Conservation (phyloP, 2,888 invertebrate genomes). For the Conchocele bisecta region DNA sequence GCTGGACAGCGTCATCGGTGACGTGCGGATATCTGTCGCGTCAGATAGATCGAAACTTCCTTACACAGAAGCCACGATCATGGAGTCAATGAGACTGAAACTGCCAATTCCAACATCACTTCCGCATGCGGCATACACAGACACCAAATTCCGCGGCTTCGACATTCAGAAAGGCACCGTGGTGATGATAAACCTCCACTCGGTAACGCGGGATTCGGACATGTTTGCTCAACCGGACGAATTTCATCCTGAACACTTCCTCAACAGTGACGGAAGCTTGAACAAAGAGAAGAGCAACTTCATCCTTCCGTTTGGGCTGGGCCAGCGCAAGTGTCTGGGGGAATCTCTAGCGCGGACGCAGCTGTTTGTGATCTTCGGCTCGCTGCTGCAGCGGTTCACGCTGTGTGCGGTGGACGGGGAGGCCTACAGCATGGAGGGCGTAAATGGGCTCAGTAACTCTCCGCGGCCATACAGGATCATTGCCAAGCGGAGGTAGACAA, state of each 20-base stretch:
- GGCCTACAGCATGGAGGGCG: background rate
- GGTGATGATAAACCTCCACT: background rate
- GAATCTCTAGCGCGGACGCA: background rate
- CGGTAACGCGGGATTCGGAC: background rate
- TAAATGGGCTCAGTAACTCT: background rate
- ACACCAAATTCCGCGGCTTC: background rate
- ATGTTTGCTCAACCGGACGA: background rate
- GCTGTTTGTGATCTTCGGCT: background rate
- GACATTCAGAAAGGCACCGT: background rate
- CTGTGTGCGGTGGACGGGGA: background rate
- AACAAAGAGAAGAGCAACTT: background rate
- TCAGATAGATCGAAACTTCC: background rate
- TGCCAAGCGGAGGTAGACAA: too few relatives aligned
- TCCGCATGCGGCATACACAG: background rate
- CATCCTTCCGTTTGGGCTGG: background rate
- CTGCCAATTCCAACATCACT: background rate
- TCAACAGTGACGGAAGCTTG: background rate
- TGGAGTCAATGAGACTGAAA: slow-evolving; percentile 3
- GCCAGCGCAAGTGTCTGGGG: slow-evolving; percentile 1
- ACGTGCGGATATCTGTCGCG: background rate
- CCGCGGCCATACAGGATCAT: slow-evolving; percentile 8
- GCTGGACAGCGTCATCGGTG: background rate
- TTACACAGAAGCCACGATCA: background rate
- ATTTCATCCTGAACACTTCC: slow-evolving; percentile 5
- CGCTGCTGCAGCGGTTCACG: background rate